A percentile compares a stretch with the other conserved stretches of the same genome.
phyloP scores from a whole-genome alignment of 2,888 invertebrate species.

The Hemaris fuciformis region DNA sequence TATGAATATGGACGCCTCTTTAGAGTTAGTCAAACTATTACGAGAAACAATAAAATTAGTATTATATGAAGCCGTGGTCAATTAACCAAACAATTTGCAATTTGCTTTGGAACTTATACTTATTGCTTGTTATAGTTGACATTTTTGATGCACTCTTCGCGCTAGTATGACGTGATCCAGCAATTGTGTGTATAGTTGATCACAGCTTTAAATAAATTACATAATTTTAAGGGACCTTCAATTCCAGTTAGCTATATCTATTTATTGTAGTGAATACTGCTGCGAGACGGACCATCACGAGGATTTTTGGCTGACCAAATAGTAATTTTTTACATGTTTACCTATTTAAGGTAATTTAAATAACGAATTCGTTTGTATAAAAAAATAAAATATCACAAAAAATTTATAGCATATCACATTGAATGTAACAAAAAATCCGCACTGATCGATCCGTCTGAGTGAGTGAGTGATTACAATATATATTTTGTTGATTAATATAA shows the following conservation, averaged over 20 bases:
- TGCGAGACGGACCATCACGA: slow-evolving; percentile 66
- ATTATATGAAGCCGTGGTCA: slow-evolving; percentile 74
- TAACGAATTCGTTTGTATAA: slow-evolving; percentile 66
- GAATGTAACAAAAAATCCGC: slow-evolving; percentile 55
- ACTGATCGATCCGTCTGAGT: slow-evolving; percentile 63
- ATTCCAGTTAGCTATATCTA: slow-evolving; percentile 81
- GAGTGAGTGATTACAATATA: slow-evolving; percentile 69
- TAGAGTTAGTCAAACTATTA: slow-evolving; percentile 77
- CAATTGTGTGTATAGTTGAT: slow-evolving; percentile 62
- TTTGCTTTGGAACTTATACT: slow-evolving; percentile 31
- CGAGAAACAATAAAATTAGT: slow-evolving; percentile 76
- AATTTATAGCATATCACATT: slow-evolving; percentile 76
- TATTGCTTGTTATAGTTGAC: slow-evolving; percentile 31
- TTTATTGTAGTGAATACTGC: slow-evolving; percentile 76
- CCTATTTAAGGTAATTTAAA: slow-evolving; percentile 71
- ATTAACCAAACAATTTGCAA: slow-evolving; percentile 51
- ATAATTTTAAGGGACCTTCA: slow-evolving; percentile 82
- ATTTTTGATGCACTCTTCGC: slow-evolving; percentile 16
- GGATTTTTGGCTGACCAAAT: slow-evolving; percentile 76
- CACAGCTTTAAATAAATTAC: slow-evolving; percentile 73
- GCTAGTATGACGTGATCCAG: slow-evolving; percentile 1
- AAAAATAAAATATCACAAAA: slow-evolving; percentile 72
- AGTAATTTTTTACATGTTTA: slow-evolving; percentile 74
- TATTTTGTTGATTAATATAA: slow-evolving; percentile 76
- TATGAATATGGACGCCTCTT: slow-evolving; percentile 78